phyloP scores from a whole-genome alignment of 2,113 vertebrate genomes.

The Phalacrocorax pelagicus region DNA sequence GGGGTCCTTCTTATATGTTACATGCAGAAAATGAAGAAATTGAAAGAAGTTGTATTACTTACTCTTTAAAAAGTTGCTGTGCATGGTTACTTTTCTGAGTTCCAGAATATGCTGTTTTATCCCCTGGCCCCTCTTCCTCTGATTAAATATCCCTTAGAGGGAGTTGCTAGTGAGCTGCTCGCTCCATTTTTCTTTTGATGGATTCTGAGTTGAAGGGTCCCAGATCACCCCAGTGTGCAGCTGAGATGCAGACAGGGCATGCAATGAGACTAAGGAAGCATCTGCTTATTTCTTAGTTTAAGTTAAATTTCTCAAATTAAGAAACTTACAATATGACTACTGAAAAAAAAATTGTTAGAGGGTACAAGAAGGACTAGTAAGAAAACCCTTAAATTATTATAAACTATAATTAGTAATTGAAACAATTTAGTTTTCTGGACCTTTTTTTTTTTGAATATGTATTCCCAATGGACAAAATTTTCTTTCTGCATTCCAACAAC shows the following conservation, averaged over 20 bases:
- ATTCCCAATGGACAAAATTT: background rate
- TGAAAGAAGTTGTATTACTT: background rate
- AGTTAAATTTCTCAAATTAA: background rate
- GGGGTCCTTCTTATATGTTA: background rate
- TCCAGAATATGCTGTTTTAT: background rate
- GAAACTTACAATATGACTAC: background rate
- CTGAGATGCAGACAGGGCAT: background rate
- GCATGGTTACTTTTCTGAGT: background rate
- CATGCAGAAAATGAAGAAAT: conserved; percentile 13
- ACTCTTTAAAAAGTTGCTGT: background rate
- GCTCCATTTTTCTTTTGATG: background rate
- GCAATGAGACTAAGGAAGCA: background rate
- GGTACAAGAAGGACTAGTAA: background rate
- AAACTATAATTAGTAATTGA: background rate
- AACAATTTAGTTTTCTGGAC: background rate
- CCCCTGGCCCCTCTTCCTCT: background rate
- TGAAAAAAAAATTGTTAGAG: conserved; percentile 21
- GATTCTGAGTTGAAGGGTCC: background rate
- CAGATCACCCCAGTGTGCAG: background rate
- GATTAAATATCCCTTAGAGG: background rate
- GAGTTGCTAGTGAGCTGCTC: background rate
- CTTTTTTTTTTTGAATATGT: background rate
- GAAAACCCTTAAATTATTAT: background rate
- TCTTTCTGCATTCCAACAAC: background rate
- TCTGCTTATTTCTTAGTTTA: background rate